phyloP scores from a whole-genome alignment of 2,113 vertebrate genomes.

The Thinocorus orbignyianus region DNA sequence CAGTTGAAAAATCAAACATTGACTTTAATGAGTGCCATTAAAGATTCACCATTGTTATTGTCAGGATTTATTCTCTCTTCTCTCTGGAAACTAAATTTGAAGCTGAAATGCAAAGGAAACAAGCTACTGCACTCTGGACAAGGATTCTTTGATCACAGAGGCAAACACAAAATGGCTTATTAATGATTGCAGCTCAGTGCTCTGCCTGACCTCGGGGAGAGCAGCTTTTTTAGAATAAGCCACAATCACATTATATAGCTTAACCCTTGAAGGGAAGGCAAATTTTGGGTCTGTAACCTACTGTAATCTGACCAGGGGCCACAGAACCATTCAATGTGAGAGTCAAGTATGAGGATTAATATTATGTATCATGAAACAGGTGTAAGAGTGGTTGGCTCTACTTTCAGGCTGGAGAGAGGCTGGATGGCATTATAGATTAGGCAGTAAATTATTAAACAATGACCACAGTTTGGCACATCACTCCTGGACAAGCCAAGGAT shows the following conservation, averaged over 20 bases:
- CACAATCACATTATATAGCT: background rate
- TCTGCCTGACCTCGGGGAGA: constrained; percentile 42
- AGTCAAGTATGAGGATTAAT: background rate
- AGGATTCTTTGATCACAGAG: constrained; percentile 62
- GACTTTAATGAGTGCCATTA: constrained; percentile 71
- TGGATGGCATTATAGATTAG: background rate
- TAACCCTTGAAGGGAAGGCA: constrained; percentile 43
- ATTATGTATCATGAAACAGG: fast-evolving
- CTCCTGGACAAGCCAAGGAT: background rate
- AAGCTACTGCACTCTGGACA: constrained; percentile 33
- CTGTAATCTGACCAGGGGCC: background rate
- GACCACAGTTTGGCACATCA: background rate
- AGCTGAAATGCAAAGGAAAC: constrained; percentile 45
- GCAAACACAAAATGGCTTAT: constrained; percentile 66
- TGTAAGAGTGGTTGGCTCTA: background rate
- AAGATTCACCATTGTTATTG: constrained; percentile 70
- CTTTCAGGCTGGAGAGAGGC: background rate
- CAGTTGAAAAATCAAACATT: constrained; percentile 61
- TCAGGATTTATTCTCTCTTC: constrained; percentile 55
- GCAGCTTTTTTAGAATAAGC: constrained; percentile 17
- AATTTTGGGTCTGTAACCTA: background rate
- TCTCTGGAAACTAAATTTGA: constrained; percentile 56
- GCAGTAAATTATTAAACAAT: background rate
- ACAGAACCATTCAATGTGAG: background rate
- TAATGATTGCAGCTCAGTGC: constrained; percentile 54